Conservation (phyloP, 2,888 invertebrate genomes). For the Rhagonycha fulva region DNA sequence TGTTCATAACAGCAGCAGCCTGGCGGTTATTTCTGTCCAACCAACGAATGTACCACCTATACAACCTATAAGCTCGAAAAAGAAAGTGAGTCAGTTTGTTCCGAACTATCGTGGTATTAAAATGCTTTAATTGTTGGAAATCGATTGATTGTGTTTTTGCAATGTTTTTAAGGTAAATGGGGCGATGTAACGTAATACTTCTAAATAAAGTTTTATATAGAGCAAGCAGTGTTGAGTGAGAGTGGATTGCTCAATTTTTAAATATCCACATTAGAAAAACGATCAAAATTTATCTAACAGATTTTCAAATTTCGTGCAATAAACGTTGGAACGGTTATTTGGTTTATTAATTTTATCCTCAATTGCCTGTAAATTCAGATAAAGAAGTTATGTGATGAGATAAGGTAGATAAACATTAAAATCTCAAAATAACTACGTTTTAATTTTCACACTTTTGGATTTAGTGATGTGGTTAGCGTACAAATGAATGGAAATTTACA, state of each 20-base stretch:
- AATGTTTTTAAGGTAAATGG: not conserved
- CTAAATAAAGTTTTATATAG: not conserved
- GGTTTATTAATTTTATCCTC: not conserved
- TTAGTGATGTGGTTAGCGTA: not conserved
- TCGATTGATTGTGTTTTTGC: not conserved
- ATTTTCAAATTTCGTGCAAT: not conserved
- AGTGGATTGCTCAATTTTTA: not conserved
- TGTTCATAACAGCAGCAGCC: slow-evolving; percentile 41
- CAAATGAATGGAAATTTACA: not conserved
- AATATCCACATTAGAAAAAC: not conserved
- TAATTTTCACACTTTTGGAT: not conserved
- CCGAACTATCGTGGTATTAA: slow-evolving; percentile 8
- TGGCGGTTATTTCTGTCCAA: slow-evolving; percentile 45
- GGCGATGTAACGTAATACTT: not conserved
- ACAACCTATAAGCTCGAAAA: slow-evolving; percentile 38
- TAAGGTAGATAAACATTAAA: slow-evolving; percentile 8
- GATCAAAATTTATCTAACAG: not conserved
- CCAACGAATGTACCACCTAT: slow-evolving; percentile 29
- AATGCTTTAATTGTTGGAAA: not conserved
- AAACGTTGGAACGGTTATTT: not conserved
- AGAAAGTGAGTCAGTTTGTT: slow-evolving; percentile 42
- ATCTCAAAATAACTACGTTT: not conserved
- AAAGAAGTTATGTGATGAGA: slow-evolving; percentile 8
- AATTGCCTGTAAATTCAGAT: not conserved
- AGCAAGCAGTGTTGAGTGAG: not conserved